These are phyloP conservation scores for Montipora cactus DNA, from an alignment of 64 coral and sea anemone species.

Conservation along the genomic window DNA sequence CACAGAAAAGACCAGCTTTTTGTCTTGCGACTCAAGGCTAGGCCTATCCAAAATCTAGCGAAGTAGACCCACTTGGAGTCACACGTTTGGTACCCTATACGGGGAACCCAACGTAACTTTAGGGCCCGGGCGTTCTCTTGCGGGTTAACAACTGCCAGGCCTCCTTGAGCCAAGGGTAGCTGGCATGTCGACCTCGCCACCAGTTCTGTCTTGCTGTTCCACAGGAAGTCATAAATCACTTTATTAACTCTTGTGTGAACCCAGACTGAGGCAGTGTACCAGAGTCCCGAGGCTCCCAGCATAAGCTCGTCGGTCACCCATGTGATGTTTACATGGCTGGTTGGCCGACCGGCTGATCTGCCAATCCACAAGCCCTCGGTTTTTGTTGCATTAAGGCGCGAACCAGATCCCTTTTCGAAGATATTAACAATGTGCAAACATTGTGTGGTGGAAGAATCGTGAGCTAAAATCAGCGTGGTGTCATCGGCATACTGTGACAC, in stretches of 20 bases:
- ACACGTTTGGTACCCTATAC: neutral
- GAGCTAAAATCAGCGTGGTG: neutral
- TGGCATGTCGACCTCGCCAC: neutral
- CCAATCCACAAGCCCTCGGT: constrained; percentile 55
- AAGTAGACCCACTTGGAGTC: neutral
- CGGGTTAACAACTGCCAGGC: neutral
- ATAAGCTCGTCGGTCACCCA: constrained; percentile 24
- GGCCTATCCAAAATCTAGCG: neutral
- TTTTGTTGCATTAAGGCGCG: constrained; percentile 38
- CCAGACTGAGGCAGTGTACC: constrained; percentile 19
- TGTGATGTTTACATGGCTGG: neutral
- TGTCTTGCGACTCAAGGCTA: neutral
- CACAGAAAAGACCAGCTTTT: neutral
- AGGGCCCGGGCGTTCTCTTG: neutral
- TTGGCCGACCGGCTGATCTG: neutral
- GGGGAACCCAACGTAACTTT: neutral
- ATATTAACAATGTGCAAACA: neutral
- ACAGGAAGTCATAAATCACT: constrained; percentile 41
- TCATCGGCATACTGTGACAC: constrained; percentile 48
- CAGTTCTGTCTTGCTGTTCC: constrained; percentile 47
- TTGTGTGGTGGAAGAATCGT: neutral
- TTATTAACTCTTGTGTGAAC: neutral
- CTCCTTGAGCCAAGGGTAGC: neutral
- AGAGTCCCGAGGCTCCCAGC: constrained; percentile 39
- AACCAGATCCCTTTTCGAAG: constrained; percentile 15